Percentiles rank a stretch among this genome's conserved stretches.
Evolutionary conservation across 2,113 vertebrate species (phyloP).

Genomic region (Chaetops frenatus): DNA sequence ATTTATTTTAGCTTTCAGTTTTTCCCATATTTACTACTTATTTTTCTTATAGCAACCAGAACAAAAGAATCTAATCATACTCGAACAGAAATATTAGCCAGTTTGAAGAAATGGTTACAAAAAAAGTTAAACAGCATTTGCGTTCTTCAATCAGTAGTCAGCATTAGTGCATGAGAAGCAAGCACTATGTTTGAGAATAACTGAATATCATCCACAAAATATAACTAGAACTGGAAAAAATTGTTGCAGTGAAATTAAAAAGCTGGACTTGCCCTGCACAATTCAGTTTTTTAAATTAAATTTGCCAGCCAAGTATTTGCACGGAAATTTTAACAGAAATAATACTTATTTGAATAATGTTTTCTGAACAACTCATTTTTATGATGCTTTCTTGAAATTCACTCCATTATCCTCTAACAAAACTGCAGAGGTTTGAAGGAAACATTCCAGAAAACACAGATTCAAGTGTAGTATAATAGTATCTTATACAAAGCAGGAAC

Average conservation of each 20-base stretch:
- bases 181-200: background rate
- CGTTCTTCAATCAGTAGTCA: background rate
- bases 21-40: background rate
- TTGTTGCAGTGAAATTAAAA: background rate
- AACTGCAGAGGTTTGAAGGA: background rate
- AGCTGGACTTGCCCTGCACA: background rate
- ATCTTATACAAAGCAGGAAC: background rate
- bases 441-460: background rate
- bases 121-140: background rate
- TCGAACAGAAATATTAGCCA: background rate
- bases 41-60: background rate
- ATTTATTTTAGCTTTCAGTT: background rate
- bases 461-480: background rate
- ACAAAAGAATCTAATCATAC: background rate
- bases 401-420: background rate
- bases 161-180: background rate
- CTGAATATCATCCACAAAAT: background rate
- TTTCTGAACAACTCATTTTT: background rate
- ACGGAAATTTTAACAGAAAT: background rate
- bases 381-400: background rate
- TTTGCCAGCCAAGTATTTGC: background rate
- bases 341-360: background rate
- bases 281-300: background rate
- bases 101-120: background rate
- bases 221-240: background rate